Percentiles rank a stretch among this genome's conserved stretches.
phyloP scores from a whole-genome alignment of 1,140 invertebrate species.

The Oncopodura yosiiana region DNA sequence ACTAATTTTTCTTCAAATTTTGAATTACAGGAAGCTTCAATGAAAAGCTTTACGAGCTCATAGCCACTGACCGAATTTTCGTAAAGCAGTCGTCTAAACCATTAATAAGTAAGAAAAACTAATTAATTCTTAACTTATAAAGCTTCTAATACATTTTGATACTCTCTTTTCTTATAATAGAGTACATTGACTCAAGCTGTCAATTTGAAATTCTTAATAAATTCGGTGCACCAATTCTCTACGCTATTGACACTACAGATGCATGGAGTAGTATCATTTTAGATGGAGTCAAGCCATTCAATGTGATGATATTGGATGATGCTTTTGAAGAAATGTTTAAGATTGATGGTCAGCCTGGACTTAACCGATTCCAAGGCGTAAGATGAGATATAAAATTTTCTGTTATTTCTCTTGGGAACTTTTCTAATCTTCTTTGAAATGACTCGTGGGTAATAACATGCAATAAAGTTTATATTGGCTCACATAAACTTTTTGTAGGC shows the following conservation, averaged over 20 bases:
- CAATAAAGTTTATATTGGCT: too few relatives aligned
- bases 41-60: slow-evolving; percentile 10
- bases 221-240: slow-evolving; percentile 14
- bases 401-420: not conserved
- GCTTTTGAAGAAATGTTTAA: slow-evolving; percentile 20
- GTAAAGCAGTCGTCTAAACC: slow-evolving; percentile 16
- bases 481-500: too few relatives aligned
- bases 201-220: slow-evolving; percentile 22
- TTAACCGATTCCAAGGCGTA: slow-evolving; percentile 17
- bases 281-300: slow-evolving; percentile 18
- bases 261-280: slow-evolving; percentile 19
- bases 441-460: too few relatives aligned
- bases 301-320: slow-evolving; percentile 21
- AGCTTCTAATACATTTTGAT: not conserved
- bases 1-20: not conserved
- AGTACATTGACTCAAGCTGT: slow-evolving; percentile 15
- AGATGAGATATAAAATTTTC: slow-evolving; percentile 10
- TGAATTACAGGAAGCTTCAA: slow-evolving; percentile 10
- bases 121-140: not conserved
- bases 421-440: not conserved
- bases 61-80: slow-evolving; percentile 14
- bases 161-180: not conserved
- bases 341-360: slow-evolving; percentile 20
- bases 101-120: slow-evolving; percentile 9
- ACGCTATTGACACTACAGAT: slow-evolving; percentile 22